A percentile compares a stretch with the other conserved stretches of the same genome.
Evolutionary conservation across 2,888 invertebrate species (phyloP).

Genomic region (Trichacis sp.): DNA sequence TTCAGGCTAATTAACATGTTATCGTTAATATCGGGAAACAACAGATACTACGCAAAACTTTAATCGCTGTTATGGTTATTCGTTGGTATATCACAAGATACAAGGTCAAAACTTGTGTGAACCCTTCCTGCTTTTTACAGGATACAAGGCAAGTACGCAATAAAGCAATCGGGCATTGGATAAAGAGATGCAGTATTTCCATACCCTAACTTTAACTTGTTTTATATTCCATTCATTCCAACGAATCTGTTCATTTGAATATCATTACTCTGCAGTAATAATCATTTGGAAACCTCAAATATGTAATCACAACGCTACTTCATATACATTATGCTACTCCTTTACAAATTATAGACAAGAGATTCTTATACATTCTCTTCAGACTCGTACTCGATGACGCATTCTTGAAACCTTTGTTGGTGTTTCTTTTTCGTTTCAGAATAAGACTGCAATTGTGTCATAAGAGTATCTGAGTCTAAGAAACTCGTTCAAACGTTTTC

Average conservation of each 20-base stretch:
- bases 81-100: slow-evolving; percentile 43
- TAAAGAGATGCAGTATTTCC: neutral
- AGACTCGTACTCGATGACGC: no score
- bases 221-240: neutral
- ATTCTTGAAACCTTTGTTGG: no score
- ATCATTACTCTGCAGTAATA: neutral
- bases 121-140: neutral
- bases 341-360: no score
- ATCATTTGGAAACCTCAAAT: neutral
- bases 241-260: neutral
- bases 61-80: neutral
- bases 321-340: no score
- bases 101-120: slow-evolving; percentile 45
- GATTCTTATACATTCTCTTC: no score
- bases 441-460: no score
- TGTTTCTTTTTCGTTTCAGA: no score
- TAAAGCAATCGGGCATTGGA: neutral
- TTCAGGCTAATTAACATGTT: no score
- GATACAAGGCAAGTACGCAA: neutral
- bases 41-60: neutral
- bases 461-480: no score
- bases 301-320: neutral
- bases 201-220: neutral
- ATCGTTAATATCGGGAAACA: no score
- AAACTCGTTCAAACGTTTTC: no score